phyloP scores from a whole-genome alignment of 2,888 invertebrate species.

The Allophyes oxyacanthae region DNA sequence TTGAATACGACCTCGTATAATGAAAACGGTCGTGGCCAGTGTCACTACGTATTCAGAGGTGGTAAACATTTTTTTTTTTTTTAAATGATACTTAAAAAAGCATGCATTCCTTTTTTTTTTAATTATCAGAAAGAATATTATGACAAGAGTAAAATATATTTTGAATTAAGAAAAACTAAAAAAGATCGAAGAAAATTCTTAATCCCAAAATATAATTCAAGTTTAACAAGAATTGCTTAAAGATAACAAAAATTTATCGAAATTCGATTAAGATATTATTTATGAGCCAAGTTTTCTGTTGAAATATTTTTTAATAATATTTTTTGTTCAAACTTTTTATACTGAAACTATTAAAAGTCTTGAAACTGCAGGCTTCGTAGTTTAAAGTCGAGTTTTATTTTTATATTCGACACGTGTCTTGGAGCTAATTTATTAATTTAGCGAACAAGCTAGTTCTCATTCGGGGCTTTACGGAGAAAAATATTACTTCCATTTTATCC shows the following conservation, averaged over 20 bases:
- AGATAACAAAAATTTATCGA: constrained; percentile 33
- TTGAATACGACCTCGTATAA: no score
- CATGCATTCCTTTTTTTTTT: background rate
- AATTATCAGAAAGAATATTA: background rate
- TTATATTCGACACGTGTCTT: constrained; percentile 24
- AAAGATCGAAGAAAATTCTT: background rate
- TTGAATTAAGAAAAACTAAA: background rate
- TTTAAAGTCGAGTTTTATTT: constrained; percentile 23
- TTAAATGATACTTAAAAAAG: no score
- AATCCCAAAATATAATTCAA: constrained; percentile 7
- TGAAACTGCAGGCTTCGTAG: constrained; percentile 7
- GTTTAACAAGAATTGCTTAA: constrained; percentile 3
- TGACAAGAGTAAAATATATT: background rate
- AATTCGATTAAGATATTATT: constrained; percentile 43
- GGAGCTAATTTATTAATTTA: no score
- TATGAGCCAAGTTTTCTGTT: constrained; percentile 33
- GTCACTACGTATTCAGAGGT: no score
- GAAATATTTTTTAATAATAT: background rate
- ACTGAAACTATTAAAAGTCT: constrained; percentile 27
- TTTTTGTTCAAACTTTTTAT: constrained; percentile 27
- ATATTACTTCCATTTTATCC: no score
- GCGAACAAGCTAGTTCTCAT: no score
- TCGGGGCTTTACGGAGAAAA: no score
- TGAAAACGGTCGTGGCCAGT: no score
- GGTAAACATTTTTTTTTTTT: no score